Conservation (phyloP, 2,888 invertebrate species). For the Schizotus pectinicornis region DNA sequence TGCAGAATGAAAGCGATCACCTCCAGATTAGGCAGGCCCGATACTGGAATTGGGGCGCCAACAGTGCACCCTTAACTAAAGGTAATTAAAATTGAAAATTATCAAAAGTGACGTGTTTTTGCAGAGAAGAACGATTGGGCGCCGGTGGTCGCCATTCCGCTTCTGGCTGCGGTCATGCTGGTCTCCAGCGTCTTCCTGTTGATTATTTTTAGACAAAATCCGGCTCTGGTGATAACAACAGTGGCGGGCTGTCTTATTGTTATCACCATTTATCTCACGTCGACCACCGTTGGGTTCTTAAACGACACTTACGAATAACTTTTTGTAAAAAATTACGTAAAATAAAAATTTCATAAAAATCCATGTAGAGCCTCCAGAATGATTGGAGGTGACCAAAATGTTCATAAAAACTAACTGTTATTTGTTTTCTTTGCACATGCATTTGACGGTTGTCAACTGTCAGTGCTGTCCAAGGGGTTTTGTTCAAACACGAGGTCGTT, state of each 20-base stretch:
- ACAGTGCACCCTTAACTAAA: too few relatives aligned
- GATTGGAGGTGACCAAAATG: too few relatives aligned
- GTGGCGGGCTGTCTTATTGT: conserved; percentile 58
- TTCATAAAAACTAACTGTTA: too few relatives aligned
- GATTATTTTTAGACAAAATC: conserved; percentile 59
- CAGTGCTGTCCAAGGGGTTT: too few relatives aligned
- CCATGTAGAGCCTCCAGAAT: too few relatives aligned
- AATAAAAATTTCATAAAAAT: background rate
- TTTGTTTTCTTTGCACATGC: too few relatives aligned
- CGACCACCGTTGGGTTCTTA: conserved; percentile 39
- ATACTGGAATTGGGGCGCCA: too few relatives aligned
- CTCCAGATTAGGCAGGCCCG: too few relatives aligned
- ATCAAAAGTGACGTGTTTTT: conserved; percentile 10
- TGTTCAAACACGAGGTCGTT: too few relatives aligned
- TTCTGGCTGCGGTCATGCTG: conserved; percentile 48
- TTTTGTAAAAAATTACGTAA: conserved; percentile 2
- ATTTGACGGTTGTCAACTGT: too few relatives aligned
- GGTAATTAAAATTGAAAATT: background rate
- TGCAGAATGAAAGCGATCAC: too few relatives aligned
- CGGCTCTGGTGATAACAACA: conserved; percentile 58
- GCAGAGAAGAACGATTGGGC: conserved; percentile 44
- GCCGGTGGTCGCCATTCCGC: conserved; percentile 47
- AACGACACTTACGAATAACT: conserved; percentile 22
- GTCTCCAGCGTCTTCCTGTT: conserved; percentile 53
- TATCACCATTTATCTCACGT: conserved; percentile 55